phyloP scores from a whole-genome alignment of 2,888 invertebrate species.

The Agrypnus murinus region DNA sequence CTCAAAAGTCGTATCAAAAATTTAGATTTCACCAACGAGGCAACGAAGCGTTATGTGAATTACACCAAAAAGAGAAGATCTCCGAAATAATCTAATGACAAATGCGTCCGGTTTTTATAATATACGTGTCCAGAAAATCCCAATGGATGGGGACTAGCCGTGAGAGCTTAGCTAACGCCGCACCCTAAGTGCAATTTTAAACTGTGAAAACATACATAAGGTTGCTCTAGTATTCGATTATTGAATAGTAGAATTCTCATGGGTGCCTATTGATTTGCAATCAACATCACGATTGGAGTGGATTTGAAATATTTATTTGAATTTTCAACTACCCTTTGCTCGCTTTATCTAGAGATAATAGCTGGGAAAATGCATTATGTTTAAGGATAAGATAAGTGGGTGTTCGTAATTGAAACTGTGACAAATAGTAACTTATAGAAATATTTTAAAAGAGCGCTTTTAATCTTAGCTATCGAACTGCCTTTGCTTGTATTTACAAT shows the following conservation, averaged over 20 bases:
- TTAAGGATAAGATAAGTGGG: too few relatives aligned
- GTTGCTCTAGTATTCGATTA: conserved; percentile 36
- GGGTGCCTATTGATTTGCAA: conserved; percentile 38
- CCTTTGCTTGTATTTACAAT: too few relatives aligned
- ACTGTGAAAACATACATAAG: conserved; percentile 41
- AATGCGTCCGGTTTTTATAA: conserved; percentile 2
- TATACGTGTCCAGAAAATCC: conserved; percentile 35
- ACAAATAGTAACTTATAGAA: too few relatives aligned
- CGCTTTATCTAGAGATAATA: conserved; percentile 3
- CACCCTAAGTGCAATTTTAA: conserved; percentile 39
- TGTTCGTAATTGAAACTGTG: too few relatives aligned
- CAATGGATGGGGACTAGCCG: conserved; percentile 15
- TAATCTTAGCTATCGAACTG: too few relatives aligned
- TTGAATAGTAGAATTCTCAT: conserved; percentile 42
- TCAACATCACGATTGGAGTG: conserved; percentile 38
- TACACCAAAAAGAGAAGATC: conserved; percentile 13
- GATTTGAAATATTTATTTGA: conserved; percentile 43
- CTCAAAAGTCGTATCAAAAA: conserved; percentile 1
- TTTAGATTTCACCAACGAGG: not conserved
- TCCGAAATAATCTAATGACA: conserved; percentile 20
- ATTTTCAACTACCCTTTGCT: conserved; percentile 21
- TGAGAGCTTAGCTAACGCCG: conserved; percentile 12
- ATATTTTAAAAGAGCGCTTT: too few relatives aligned
- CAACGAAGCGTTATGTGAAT: not conserved
- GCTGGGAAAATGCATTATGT: not conserved